phyloP scores from a whole-genome alignment of 2,797 vertebrate species.

The Ctenopoma multispine region DNA sequence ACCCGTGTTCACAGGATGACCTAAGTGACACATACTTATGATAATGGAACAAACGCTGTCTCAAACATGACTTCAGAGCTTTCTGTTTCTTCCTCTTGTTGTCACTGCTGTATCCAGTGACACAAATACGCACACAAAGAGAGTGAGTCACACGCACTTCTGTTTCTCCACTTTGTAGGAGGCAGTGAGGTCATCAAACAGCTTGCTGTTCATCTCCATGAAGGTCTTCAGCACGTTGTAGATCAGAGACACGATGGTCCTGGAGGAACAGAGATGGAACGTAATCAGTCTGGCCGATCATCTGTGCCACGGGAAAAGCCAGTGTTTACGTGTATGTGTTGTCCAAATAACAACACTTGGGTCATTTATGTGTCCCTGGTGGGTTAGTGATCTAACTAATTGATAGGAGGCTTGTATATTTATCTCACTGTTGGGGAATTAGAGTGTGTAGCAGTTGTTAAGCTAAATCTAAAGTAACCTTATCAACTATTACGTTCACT shows the following conservation, averaged over 20 bases:
- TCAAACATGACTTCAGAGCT: slow-evolving; percentile 50
- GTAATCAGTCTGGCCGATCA: neutral
- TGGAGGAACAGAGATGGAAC: slow-evolving; percentile 55
- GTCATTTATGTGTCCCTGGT: neutral
- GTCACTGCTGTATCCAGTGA: slow-evolving; percentile 61
- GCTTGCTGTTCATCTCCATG: slow-evolving; percentile 96
- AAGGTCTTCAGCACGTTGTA: slow-evolving; percentile 96
- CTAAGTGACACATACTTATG: slow-evolving; percentile 46
- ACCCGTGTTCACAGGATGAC: slow-evolving; percentile 41
- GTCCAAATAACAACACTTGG: neutral
- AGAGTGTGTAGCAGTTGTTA: neutral
- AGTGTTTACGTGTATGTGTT: neutral
- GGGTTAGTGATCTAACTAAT: neutral
- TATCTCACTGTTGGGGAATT: too few relatives aligned
- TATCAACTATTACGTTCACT: neutral
- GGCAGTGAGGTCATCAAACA: slow-evolving; percentile 94
- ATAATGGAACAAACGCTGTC: slow-evolving; percentile 53
- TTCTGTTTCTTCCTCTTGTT: slow-evolving; percentile 53
- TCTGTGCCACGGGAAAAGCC: neutral
- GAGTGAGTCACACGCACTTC: slow-evolving; percentile 87
- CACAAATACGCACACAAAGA: slow-evolving; percentile 39
- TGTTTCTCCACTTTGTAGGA: slow-evolving; percentile 96
- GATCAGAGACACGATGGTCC: slow-evolving; percentile 94
- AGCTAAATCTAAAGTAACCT: neutral
- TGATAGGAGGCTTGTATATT: neutral